Evolutionary conservation across 2,797 vertebrate species (phyloP).

Genomic region (Tapera naevia): DNA sequence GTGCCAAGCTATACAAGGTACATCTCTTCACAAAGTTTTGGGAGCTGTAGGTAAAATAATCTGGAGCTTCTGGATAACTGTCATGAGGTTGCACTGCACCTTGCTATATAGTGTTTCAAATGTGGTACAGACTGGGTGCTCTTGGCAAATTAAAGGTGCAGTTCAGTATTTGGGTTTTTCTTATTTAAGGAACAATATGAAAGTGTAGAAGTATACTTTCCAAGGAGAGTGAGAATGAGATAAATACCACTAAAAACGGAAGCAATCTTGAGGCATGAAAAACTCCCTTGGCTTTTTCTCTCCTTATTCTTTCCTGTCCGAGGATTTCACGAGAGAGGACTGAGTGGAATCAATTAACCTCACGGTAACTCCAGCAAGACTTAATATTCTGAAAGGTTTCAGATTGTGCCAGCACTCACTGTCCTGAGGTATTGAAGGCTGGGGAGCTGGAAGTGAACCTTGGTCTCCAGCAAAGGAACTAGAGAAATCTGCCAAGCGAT

Average conservation of each 20-base stretch:
- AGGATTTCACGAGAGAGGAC: slow-evolving; percentile 23
- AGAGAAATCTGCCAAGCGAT: slow-evolving; percentile 18
- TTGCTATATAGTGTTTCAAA: background rate
- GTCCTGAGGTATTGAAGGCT: slow-evolving; percentile 54
- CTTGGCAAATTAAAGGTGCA: background rate
- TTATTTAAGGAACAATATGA: background rate
- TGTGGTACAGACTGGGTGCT: background rate
- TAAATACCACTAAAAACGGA: background rate
- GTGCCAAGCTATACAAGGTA: background rate
- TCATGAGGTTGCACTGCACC: background rate
- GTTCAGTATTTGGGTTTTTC: fast-evolving
- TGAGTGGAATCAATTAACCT: slow-evolving; percentile 65
- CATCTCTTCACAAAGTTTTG: background rate
- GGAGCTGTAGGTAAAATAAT: background rate
- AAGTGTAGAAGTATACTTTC: background rate
- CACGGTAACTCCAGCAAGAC: slow-evolving; percentile 46
- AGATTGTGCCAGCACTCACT: slow-evolving; percentile 51
- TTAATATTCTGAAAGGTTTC: slow-evolving; percentile 63
- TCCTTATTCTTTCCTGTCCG: slow-evolving; percentile 6
- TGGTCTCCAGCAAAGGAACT: slow-evolving; percentile 54
- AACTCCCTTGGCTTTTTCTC: slow-evolving; percentile 30
- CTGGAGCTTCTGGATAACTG: background rate
- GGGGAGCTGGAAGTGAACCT: slow-evolving; percentile 62
- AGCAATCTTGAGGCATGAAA: background rate
- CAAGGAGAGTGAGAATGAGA: background rate